These are phyloP conservation scores for Brenthis hecate DNA, from an alignment of 2,888 invertebrate genomes.

Conservation along the genomic window DNA sequence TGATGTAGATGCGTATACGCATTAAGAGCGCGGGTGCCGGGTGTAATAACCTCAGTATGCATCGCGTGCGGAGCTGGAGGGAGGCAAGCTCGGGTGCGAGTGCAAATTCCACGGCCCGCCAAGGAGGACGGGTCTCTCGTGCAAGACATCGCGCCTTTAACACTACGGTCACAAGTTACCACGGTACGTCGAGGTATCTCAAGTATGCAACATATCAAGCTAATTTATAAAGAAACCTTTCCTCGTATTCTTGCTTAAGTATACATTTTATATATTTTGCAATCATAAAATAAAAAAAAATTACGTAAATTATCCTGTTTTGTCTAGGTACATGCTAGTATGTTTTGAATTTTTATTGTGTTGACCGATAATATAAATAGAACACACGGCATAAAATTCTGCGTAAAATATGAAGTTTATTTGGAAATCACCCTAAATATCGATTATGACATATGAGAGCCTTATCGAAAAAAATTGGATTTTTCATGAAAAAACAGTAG, in stretches of 20 bases:
- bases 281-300: no score
- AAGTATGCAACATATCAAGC: slow-evolving; percentile 14
- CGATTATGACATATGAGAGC: no score
- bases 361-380: no score
- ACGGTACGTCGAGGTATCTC: slow-evolving; percentile 15
- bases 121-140: slow-evolving; percentile 57
- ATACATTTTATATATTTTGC: background rate
- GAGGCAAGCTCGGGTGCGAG: slow-evolving; percentile 40
- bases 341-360: no score
- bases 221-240: slow-evolving; percentile 11
- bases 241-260: slow-evolving; percentile 2
- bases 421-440: no score
- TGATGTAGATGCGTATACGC: slow-evolving; percentile 37
- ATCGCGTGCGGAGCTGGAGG: slow-evolving; percentile 45
- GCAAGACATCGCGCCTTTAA: slow-evolving; percentile 45
- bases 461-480: no score
- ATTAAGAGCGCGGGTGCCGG: slow-evolving; percentile 55
- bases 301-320: no score
- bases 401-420: no score
- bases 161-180: slow-evolving; percentile 33
- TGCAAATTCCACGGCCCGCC: slow-evolving; percentile 58
- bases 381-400: no score
- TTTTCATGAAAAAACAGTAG: no score
- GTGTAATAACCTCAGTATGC: slow-evolving; percentile 70
- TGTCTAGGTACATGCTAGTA: no score